A percentile compares a stretch with the other conserved stretches of the same genome.
phyloP scores from a whole-genome alignment of 2,888 invertebrate genomes.

The Sycophila texana region DNA sequence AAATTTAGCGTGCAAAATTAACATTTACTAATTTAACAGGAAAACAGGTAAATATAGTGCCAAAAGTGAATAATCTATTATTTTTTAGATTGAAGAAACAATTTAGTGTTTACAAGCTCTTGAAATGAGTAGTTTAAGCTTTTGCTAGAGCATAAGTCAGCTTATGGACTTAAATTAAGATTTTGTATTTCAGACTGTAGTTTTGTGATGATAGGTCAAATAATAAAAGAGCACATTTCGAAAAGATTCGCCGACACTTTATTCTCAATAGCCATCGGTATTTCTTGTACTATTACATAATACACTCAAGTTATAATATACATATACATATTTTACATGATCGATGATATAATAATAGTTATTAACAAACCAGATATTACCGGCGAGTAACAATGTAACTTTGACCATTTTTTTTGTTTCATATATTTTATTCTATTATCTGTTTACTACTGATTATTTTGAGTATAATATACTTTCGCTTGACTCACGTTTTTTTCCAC shows the following conservation, averaged over 20 bases:
- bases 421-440: constrained; percentile 37
- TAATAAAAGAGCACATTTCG: constrained; percentile 61
- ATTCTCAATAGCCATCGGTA: constrained; percentile 72
- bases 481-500: constrained; percentile 27
- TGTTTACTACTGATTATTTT: constrained; percentile 48
- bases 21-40: no score
- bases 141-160: no score
- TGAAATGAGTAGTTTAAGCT: no score
- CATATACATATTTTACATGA: constrained; percentile 75
- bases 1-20: no score
- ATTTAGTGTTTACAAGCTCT: no score
- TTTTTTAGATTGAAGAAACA: no score
- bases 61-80: no score
- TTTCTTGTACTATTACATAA: constrained; percentile 70
- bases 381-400: constrained; percentile 68
- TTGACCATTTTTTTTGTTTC: constrained; percentile 33
- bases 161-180: no score
- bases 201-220: not conserved
- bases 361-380: constrained; percentile 73
- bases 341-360: constrained; percentile 68
- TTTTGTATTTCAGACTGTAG: not conserved
- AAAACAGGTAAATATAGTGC: no score
- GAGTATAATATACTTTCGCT: constrained; percentile 42
- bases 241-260: constrained; percentile 73
- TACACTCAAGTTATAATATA: constrained; percentile 74